Conservation (phyloP, 2,888 invertebrate species). For the Noctuana brunneofusca region DNA sequence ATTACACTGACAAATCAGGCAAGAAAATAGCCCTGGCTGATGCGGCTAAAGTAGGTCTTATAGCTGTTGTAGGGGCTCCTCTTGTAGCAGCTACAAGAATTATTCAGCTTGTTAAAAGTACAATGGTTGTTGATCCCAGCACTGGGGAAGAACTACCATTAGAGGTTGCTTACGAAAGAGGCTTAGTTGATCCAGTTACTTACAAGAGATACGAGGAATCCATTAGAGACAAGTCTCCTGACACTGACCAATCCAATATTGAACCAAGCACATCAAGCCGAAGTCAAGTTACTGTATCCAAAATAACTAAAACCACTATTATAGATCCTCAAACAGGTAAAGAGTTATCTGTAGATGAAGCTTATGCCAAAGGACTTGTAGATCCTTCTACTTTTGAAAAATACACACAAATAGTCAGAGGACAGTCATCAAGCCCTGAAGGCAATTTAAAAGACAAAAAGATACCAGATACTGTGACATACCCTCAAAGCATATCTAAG, state of each 20-base stretch:
- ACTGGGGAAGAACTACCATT: conserved; percentile 91
- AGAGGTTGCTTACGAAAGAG: conserved; percentile 90
- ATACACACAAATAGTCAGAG: conserved; percentile 67
- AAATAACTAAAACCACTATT: conserved; percentile 77
- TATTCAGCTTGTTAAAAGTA: conserved; percentile 84
- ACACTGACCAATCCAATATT: conserved; percentile 35
- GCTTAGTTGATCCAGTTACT: conserved; percentile 85
- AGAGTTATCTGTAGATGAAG: conserved; percentile 86
- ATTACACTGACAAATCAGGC: conserved; percentile 86
- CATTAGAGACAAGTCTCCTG: conserved; percentile 62
- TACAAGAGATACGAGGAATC: conserved; percentile 80
- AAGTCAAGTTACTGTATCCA: conserved; percentile 42
- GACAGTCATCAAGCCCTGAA: conserved; percentile 49
- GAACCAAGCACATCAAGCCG: conserved; percentile 28
- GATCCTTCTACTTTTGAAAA: conserved; percentile 78
- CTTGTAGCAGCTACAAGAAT: conserved; percentile 87
- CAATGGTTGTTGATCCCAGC: conserved; percentile 89
- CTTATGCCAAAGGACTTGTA: conserved; percentile 85
- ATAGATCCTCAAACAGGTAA: conserved; percentile 90
- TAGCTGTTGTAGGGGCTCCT: conserved; percentile 89
- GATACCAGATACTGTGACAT: conserved; percentile 52
- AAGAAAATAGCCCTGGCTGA: conserved; percentile 87
- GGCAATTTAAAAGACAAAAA: conserved; percentile 44
- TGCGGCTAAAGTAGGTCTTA: conserved; percentile 90
- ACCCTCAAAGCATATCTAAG: conserved; percentile 67